Percentiles rank a stretch among this genome's conserved stretches.
phyloP scores from a whole-genome alignment of 2,797 vertebrate species.

The Protonibea diacanthus region DNA sequence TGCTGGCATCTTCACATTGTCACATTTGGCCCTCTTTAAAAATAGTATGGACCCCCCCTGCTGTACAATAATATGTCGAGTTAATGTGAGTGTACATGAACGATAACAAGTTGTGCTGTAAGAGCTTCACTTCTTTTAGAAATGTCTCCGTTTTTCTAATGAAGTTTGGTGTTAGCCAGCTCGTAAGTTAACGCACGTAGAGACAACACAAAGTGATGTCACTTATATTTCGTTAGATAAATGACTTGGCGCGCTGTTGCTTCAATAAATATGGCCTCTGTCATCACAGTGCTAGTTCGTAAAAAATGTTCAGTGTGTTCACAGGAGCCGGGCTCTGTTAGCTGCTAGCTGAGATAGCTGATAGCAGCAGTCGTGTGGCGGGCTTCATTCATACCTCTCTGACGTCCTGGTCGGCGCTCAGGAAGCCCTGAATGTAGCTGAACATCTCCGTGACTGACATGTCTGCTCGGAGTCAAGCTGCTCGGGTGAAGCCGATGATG shows the following conservation, averaged over 20 bases:
- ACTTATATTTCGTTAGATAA: not conserved
- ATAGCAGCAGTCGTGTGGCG: not conserved
- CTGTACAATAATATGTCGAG: not conserved
- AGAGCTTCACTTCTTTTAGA: not conserved
- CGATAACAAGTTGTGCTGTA: fast-evolving
- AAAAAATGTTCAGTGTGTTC: not conserved
- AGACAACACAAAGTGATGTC: not conserved
- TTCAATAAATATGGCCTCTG: too few relatives aligned
- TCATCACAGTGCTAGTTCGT: fast-evolving
- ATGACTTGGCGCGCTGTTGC: too few relatives aligned
- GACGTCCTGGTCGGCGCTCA: slow-evolving; percentile 95
- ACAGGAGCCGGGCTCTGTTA: not conserved
- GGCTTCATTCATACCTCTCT: slow-evolving; percentile 87
- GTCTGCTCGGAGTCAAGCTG: not conserved
- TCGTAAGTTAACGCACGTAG: not conserved
- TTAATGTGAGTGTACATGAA: not conserved
- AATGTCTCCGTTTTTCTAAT: not conserved
- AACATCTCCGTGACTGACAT: slow-evolving; percentile 98
- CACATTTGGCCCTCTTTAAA: too few relatives aligned
- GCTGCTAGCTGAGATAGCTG: slow-evolving; percentile 36
- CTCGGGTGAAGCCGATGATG: not conserved
- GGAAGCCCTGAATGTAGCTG: slow-evolving; percentile 90
- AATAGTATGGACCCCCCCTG: too few relatives aligned
- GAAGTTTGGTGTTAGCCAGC: not conserved
- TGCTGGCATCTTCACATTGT: too few relatives aligned